Evolutionary conservation across 2,797 vertebrate genomes (phyloP), one percentile per base, ranked within the genome.

Genomic region (Eremophila alpestris): DNA sequence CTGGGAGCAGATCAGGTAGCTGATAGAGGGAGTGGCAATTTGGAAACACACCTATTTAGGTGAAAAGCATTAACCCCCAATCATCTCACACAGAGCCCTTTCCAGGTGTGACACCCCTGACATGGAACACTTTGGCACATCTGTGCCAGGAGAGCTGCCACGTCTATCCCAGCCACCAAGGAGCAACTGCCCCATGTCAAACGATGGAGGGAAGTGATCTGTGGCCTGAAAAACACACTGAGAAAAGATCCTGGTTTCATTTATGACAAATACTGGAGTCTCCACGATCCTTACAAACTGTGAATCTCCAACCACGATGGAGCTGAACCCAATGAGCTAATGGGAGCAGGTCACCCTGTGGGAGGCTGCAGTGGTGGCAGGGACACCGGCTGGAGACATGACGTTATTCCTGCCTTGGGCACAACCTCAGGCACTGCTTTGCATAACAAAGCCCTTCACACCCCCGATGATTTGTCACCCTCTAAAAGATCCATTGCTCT

Each of bases 61-160:
- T 38, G 54, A 73, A 75, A 62, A 15, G 8, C 41, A 16, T 27
- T n/a, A 48, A 91, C 38, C 16, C 5, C 2, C 19, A 63, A 7
- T 26, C 1, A 2, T 5, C 56, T 86, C 5, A 4, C 7, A 9
- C 34, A 29, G 38, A 83, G 12, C 60, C 38, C 63, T 87, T 58
- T 40, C 77, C 30, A 10, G 2, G 3, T 16, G 9, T 3, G 10
- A 19, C 55, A 67, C 5, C 46, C 32, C 67, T 73, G 51, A 34
- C 58, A 36, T 6, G 0, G 1, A 20, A 10, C 1, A 0, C n/a
- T 67, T 56, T 3, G 22, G 19, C 26, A 19, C 76, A 16, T 20
- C 69, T 56, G 38, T 36, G 27, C 34, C 6, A 2, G 21, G 32
- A 60, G 34, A 68, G 38, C n/a, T 55, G 48, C 24, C 67, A 26